These are phyloP conservation scores for Fulica atra DNA, from an alignment of 2,113 vertebrate genomes.

Conservation along the genomic window DNA sequence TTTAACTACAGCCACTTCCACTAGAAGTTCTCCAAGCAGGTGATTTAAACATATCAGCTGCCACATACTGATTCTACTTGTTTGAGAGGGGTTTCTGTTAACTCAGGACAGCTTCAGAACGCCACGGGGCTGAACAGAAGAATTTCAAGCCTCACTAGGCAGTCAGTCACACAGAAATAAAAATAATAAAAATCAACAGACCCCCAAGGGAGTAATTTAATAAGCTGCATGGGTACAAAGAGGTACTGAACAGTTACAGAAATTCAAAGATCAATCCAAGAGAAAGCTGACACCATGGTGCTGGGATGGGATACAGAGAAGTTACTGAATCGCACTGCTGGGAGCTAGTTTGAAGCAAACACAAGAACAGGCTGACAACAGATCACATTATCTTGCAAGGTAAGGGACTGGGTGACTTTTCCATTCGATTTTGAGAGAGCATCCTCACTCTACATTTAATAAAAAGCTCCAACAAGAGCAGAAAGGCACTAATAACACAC, in stretches of 20 bases:
- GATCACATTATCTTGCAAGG: not conserved
- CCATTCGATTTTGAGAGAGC: not conserved
- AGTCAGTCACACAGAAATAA: not conserved
- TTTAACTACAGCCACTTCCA: not conserved
- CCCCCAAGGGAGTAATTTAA: not conserved
- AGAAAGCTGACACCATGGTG: not conserved
- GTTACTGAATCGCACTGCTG: not conserved
- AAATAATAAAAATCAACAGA: not conserved
- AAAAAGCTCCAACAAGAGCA: not conserved
- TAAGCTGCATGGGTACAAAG: not conserved
- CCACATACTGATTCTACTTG: not conserved
- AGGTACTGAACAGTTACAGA: not conserved
- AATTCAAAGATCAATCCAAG: not conserved
- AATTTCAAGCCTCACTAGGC: not conserved
- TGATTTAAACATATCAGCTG: not conserved
- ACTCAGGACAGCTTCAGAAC: not conserved
- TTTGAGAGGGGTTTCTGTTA: not conserved
- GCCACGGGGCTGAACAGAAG: accelerated
- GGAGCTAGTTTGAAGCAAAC: not conserved
- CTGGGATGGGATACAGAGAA: not conserved
- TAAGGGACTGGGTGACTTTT: not conserved
- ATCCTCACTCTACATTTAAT: not conserved
- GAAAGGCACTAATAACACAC: not conserved
- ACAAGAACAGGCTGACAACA: not conserved
- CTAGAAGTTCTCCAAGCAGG: not conserved